phyloP scores from a whole-genome alignment of 2,797 vertebrate species.

The Neosalanx taihuensis region DNA sequence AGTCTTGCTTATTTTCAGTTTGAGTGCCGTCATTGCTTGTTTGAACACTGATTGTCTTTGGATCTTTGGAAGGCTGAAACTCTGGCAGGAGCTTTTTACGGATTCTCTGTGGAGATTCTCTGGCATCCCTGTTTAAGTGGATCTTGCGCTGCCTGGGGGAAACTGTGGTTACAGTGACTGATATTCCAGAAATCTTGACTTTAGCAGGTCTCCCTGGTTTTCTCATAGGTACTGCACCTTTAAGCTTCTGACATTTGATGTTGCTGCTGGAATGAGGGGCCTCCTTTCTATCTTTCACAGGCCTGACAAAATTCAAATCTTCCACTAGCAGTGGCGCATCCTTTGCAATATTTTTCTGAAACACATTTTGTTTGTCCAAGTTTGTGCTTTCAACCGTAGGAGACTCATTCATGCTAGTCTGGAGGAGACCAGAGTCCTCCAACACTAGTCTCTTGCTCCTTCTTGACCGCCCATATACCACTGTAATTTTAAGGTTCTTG shows the following conservation, averaged over 20 bases:
- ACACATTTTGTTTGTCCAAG: conserved; percentile 37
- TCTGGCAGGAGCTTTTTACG: conserved; percentile 49
- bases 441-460: conserved; percentile 87
- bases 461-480: conserved; percentile 89
- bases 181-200: conserved; percentile 94
- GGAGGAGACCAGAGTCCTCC: conserved; percentile 73
- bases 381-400: conserved; percentile 53
- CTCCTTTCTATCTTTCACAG: conserved; percentile 73
- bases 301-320: conserved; percentile 74
- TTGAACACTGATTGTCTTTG: conserved; percentile 60
- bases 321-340: conserved; percentile 54
- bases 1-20: conserved; percentile 38
- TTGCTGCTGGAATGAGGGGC: conserved; percentile 74
- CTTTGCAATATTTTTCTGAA: conserved; percentile 40
- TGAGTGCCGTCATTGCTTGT: conserved; percentile 46
- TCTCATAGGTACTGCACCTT: conserved; percentile 73
- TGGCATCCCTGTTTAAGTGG: conserved; percentile 77
- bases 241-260: conserved; percentile 74
- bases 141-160: conserved; percentile 89
- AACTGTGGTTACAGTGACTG: conserved; percentile 84
- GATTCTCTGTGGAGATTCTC: conserved; percentile 42
- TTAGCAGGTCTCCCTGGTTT: conserved; percentile 93
- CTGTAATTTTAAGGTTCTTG: conserved; percentile 90
- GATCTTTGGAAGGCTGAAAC: conserved; percentile 66
- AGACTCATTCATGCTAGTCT: conserved; percentile 60